Base-by-base conservation (phyloP, 1,140 invertebrate species). In the Drosophila sturtevanti region DNA sequence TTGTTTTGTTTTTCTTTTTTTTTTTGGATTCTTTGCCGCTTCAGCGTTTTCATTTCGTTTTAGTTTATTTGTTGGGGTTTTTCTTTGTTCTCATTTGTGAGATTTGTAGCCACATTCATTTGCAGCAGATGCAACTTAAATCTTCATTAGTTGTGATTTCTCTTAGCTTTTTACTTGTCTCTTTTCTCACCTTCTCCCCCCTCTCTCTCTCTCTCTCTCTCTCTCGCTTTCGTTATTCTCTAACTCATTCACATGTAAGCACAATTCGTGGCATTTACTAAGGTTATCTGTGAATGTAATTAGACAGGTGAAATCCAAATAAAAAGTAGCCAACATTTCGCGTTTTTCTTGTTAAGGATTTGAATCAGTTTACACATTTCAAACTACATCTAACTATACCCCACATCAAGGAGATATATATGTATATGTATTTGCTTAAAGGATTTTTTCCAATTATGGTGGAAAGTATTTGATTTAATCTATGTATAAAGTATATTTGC, bases 101-200 rank as follows among this genome's bases (percentile, higher is more conserved):
- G 62, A 52, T 63, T 63, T 52, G 22, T 48, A 52, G 62, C 16
- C 41, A 52, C 62, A 44, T 44, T 31, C 41, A 54, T 51, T 51
- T 63, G 44, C 48, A 56, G 12, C 54, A 56, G 54, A 27, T 56
- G 54, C 54, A 56, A 48, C 62, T 63, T 63, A 54, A 63, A 63
- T 63, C 62, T 63, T 63, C 48, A 63, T 63, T 63, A 63, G 62
- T 38, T 27, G 24, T 35, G 62, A 63, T 63, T 63, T 63, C 27
- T 52, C 37, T 54, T 63, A 48, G 37, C 51, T 52, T 54, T 31
- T 31, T 31, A 31, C 27, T 31, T 31, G 27, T 31, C 27, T 31
- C 22, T 11, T 24, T 24, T 14, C 14, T 31, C 7, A 7, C 2
- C n/a, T 55, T 55, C n/a, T 31, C 24, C 3, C 9, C 24, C 10